These are phyloP conservation scores for Emesis russula DNA, from an alignment of 2,888 invertebrate genomes.

Conservation along the genomic window DNA sequence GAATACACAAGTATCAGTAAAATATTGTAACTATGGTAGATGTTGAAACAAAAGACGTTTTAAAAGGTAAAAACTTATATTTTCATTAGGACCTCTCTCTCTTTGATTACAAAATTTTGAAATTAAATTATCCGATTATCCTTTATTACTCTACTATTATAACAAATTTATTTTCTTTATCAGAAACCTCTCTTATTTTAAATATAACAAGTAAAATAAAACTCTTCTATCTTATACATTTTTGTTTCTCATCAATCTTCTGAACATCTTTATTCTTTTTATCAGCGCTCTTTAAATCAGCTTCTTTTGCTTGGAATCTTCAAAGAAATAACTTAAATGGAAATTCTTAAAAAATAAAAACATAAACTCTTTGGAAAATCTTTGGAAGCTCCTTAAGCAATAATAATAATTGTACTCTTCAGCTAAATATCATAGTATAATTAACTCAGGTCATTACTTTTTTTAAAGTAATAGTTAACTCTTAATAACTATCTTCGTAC, in stretches of 20 bases:
- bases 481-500: too few species aligned
- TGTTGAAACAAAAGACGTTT: not conserved
- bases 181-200: not conserved
- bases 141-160: not conserved
- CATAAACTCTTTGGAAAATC: not conserved
- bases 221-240: not conserved
- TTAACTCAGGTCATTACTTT: not conserved
- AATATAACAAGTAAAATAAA: not conserved
- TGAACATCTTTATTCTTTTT: not conserved
- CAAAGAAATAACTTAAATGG: not conserved
- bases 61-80: not conserved
- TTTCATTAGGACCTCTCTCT: not conserved
- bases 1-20: not conserved
- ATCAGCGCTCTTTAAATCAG: slow-evolving; percentile 16
- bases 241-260: not conserved
- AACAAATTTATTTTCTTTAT: not conserved
- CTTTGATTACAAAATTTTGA: not conserved
- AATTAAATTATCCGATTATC: not conserved
- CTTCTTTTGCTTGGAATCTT: slow-evolving; percentile 8
- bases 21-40: slow-evolving; percentile 8
- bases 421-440: not conserved
- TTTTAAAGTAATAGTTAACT: not conserved
- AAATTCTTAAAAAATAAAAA: not conserved
- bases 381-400: not conserved
- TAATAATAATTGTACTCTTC: not conserved